Base-by-base conservation (phyloP, 2,888 invertebrate genomes). In the Gastracanthus pulcherrimus region DNA sequence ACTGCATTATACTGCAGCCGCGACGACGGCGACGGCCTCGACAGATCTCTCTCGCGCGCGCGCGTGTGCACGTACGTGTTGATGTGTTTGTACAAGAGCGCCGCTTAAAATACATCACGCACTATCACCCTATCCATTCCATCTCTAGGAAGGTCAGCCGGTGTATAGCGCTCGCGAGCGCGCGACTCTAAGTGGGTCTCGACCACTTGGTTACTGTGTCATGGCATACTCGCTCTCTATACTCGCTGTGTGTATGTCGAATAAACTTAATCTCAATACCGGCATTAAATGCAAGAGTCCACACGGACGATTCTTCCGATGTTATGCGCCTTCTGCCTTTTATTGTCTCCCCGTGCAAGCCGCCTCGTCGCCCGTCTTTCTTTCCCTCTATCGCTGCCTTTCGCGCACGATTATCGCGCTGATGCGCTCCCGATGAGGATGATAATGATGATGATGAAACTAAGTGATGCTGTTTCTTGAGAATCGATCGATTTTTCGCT, bases 191-290 rank as follows among this genome's bases (percentile, higher is more conserved):
- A 91, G 90, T 92, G 89, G 92, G 92, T 92, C 92, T 92, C 92
- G 92, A 91, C 91, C 91, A 92, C 89, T 92, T 89, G 92, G 92
- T 92, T 91, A 92, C 91, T 92, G 86, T 92, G 92, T 91, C 92
- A 91, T 88, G 90, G 91, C 89, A 86, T 88, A 90, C 90, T 84
- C 88, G 86, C 86, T 26, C 36, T 7, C 26, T 11, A 16, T 84
- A 71, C 82, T 41, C 41, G 3, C 13, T 4, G 19, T 51, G 19
- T 4, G 19, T 51, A 19, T 85, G 85, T 87, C 89, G 87, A 88
- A 77, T 81, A 69, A 77, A 60, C 34, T 67, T 82, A 64, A 75
- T 75, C 79, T 78, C 71, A n/a, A 74, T 79, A 31, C 29, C 36
- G 31, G 41, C 41, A 11, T 36, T 58, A 34, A 41, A 41, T 13